Conservation (phyloP, 2,888 invertebrate species). For the Metellina segmentata region DNA sequence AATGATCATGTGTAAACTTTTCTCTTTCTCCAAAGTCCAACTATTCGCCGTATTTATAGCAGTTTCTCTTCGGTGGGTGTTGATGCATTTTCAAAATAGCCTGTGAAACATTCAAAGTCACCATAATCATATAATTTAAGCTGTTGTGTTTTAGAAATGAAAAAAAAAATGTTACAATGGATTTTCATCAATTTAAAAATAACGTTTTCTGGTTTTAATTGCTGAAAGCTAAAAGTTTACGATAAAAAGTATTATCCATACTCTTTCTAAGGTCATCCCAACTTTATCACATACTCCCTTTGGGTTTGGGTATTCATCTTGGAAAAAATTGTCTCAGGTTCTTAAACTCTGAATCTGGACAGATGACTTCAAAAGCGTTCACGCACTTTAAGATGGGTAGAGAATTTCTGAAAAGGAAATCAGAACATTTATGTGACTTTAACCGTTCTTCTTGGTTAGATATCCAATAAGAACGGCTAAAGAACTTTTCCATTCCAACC, state of each 20-base stretch:
- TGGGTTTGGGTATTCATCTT: background rate
- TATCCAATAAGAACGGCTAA: no score
- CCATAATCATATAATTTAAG: no score
- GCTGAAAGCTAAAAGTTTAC: no score
- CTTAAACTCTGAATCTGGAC: background rate
- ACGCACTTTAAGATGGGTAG: conserved; percentile 37
- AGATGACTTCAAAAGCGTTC: background rate
- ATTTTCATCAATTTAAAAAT: no score
- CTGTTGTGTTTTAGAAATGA: no score
- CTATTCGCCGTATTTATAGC: conserved; percentile 9
- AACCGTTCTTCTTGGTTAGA: no score
- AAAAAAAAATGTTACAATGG: no score
- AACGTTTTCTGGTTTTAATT: no score
- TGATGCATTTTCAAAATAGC: conserved; percentile 32
- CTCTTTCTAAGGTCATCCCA: conserved; percentile 17
- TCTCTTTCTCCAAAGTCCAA: conserved; percentile 35
- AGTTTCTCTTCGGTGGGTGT: background rate
- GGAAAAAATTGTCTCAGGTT: background rate
- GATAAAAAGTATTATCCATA: background rate
- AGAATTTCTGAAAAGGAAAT: no score
- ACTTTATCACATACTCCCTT: conserved; percentile 15
- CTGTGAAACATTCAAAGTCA: background rate
- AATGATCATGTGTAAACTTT: conserved; percentile 13
- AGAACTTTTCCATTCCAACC: no score
- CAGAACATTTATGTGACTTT: no score